A percentile compares a stretch with the other conserved stretches of the same genome.
These are phyloP conservation scores for Mesochorus sp. DNA, from an alignment of 2,888 invertebrate species.

Conservation along the genomic window DNA sequence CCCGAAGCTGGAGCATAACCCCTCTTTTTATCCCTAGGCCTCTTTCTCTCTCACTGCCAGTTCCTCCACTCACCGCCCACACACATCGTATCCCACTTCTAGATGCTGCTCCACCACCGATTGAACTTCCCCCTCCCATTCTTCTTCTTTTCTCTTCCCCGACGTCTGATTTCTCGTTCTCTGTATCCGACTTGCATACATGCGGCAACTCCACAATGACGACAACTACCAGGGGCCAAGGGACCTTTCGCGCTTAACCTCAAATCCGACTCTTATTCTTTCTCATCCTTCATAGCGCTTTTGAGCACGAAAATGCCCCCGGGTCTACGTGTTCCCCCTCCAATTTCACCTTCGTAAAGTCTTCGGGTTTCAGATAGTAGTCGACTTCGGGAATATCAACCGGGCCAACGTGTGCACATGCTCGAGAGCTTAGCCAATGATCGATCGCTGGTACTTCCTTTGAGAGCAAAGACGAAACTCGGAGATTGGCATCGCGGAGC, in stretches of 20 bases:
- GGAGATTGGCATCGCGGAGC: not conserved
- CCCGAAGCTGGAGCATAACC: constrained; percentile 45
- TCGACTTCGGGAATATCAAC: constrained; percentile 11
- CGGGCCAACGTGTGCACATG: not conserved
- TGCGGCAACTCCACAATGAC: constrained; percentile 13
- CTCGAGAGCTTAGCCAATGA: not conserved
- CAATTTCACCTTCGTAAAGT: not conserved
- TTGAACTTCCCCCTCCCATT: not conserved
- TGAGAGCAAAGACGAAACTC: not conserved
- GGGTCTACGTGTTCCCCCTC: constrained; percentile 11
- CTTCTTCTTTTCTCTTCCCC: too few relatives aligned
- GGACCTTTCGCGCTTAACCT: constrained; percentile 29
- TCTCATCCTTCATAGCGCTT: constrained; percentile 5
- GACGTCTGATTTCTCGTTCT: constrained; percentile 14
- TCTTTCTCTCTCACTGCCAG: constrained; percentile 36
- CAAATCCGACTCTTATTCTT: constrained; percentile 8
- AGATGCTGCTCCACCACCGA: not conserved
- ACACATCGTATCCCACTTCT: constrained; percentile 1
- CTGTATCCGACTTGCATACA: not conserved
- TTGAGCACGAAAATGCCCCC: constrained; percentile 27
- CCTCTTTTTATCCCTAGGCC: constrained; percentile 28
- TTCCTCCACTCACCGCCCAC: not conserved
- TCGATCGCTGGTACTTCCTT: constrained; percentile 1
- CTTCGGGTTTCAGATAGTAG: constrained; percentile 20
- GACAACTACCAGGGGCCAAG: constrained; percentile 14